These are phyloP conservation scores for Digitonthophagus gazella DNA, from an alignment of 2,888 invertebrate species.

Conservation along the genomic window DNA sequence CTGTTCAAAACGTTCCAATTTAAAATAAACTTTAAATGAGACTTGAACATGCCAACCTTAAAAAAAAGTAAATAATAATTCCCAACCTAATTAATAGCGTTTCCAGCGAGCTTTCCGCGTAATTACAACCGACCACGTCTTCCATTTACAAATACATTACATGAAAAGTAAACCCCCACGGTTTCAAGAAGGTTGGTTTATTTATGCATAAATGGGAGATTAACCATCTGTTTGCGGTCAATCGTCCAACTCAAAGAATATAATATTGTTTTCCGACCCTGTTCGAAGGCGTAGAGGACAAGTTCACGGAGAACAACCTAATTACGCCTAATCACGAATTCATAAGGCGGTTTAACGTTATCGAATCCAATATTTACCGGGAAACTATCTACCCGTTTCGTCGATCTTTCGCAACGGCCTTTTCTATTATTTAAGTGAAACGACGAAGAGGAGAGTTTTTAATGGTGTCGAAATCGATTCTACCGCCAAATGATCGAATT, in stretches of 20 bases:
- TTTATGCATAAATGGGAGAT: background rate
- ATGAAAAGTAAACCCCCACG: background rate
- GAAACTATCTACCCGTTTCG: background rate
- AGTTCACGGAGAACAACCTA: background rate
- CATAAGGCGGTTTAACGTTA: background rate
- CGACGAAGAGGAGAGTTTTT: no score
- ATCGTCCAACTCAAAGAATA: background rate
- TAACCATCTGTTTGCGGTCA: background rate
- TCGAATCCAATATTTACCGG: background rate
- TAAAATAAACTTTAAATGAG: no score
- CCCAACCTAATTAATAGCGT: no score
- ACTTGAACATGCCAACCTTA: no score
- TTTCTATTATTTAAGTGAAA: background rate
- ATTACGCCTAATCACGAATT: background rate
- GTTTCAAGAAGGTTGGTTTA: background rate
- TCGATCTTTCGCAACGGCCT: background rate
- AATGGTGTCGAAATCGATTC: no score
- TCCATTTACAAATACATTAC: background rate
- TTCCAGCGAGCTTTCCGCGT: no score
- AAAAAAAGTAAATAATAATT: no score
- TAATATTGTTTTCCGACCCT: no score
- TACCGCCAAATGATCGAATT: no score
- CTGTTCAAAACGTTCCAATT: no score
- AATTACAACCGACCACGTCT: no score
- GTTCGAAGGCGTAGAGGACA: no score